These are phyloP conservation scores for Cirrhinus mrigala DNA, from an alignment of 2,797 vertebrate species.

Conservation along the genomic window DNA sequence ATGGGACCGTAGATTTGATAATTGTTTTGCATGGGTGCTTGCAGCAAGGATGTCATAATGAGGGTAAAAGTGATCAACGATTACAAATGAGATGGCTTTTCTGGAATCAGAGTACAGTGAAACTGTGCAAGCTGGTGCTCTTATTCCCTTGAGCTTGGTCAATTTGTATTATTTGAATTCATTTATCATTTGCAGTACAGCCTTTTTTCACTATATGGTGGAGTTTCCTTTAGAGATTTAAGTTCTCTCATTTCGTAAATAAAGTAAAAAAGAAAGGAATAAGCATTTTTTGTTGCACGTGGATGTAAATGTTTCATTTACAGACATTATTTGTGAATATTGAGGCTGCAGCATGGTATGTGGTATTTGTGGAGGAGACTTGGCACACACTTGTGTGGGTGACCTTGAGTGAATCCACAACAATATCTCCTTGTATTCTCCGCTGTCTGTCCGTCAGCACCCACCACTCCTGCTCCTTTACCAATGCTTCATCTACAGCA, in stretches of 20 bases:
- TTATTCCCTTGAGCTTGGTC: background rate
- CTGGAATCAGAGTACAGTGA: background rate
- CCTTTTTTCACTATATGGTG: background rate
- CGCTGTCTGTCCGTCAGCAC: conserved; percentile 77
- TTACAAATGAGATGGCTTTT: conserved; percentile 7
- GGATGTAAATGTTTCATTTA: conserved; percentile 65
- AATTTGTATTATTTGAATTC: background rate
- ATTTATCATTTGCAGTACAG: background rate
- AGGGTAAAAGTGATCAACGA: conserved; percentile 22
- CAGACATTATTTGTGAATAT: conserved; percentile 1
- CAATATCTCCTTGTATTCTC: conserved; percentile 84
- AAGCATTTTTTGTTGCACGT: conserved; percentile 46
- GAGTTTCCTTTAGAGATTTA: background rate
- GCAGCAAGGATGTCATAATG: background rate
- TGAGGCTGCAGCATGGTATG: conserved; percentile 65
- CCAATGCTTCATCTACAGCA: conserved; percentile 66
- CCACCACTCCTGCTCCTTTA: conserved; percentile 59
- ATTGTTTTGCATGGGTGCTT: background rate
- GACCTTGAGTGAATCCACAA: conserved; percentile 84
- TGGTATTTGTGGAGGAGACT: conserved; percentile 73
- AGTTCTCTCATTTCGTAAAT: background rate
- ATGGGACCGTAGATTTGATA: conserved; percentile 40
- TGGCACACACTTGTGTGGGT: conserved; percentile 73
- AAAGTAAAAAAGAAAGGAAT: background rate
- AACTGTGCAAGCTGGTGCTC: background rate